A percentile compares a stretch with the other conserved stretches of the same genome.
Evolutionary conservation across 1,140 invertebrate species (phyloP).

Genomic region (Drosophila saltans): DNA sequence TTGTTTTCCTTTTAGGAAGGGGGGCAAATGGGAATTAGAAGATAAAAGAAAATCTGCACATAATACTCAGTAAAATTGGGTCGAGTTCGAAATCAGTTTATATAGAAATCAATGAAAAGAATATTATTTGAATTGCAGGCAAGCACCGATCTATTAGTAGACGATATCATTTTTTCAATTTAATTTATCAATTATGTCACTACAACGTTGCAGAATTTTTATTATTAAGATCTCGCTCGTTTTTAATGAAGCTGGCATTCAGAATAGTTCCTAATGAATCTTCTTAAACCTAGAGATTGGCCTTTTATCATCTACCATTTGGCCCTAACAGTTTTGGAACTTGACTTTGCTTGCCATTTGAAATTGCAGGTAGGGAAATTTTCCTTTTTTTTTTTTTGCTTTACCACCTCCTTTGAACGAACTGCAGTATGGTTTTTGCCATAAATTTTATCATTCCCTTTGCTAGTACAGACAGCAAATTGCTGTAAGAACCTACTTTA

Average conservation of each 20-base stretch:
- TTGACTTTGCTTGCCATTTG: neutral
- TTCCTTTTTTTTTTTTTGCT: neutral
- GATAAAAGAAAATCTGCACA: conserved; percentile 36
- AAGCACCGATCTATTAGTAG: neutral
- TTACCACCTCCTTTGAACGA: too few species aligned
- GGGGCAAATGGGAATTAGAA: conserved; percentile 9
- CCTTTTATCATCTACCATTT: neutral
- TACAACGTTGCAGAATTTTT: too few species aligned
- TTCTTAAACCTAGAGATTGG: neutral
- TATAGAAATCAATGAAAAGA: conserved; percentile 16
- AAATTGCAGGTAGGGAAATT: neutral
- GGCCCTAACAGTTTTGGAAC: neutral
- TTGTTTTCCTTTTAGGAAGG: conserved; percentile 31
- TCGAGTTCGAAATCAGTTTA: conserved; percentile 24
- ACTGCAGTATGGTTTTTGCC: neutral
- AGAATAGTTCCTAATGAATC: neutral
- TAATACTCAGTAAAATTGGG: conserved; percentile 31
- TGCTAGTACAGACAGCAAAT: neutral
- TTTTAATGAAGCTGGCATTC: too few species aligned
- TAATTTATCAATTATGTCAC: too few species aligned
- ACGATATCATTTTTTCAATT: too few species aligned
- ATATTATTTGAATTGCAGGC: neutral
- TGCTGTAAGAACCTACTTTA: neutral
- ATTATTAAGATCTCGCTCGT: too few species aligned
- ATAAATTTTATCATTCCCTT: neutral